A percentile compares a stretch with the other conserved stretches of the same genome.
phyloP scores from a whole-genome alignment of 2,113 vertebrate species.

The Ophthalmolycus amberensis region DNA sequence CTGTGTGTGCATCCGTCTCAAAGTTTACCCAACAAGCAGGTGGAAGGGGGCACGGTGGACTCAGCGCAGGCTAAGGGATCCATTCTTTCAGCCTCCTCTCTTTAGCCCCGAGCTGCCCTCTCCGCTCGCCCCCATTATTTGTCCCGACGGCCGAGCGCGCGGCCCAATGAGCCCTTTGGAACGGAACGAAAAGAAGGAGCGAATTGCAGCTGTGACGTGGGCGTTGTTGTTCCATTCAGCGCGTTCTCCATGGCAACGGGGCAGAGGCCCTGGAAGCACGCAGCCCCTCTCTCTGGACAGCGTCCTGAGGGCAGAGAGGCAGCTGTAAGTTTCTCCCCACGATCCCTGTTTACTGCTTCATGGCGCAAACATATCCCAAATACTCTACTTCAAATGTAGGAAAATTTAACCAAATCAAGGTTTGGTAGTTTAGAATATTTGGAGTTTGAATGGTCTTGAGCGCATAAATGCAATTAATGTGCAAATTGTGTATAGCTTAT shows the following conservation, averaged over 20 bases:
- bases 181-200: constrained; percentile 79
- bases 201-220: constrained; percentile 89
- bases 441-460: not conserved
- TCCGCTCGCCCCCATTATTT: constrained; percentile 74
- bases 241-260: constrained; percentile 95
- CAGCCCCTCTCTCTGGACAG: constrained; percentile 86
- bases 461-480: not conserved
- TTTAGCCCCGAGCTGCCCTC: constrained; percentile 76
- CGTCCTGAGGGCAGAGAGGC: constrained; percentile 80
- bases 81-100: constrained; percentile 74
- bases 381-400: not conserved
- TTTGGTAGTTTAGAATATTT: not conserved
- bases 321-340: constrained; percentile 73
- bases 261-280: constrained; percentile 91
- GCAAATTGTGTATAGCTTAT: not conserved
- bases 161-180: constrained; percentile 84
- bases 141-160: constrained; percentile 74
- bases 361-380: not conserved
- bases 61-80: constrained; percentile 47
- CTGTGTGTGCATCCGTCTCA: constrained; percentile 57
- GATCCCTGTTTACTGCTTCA: constrained; percentile 23
- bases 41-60: constrained; percentile 51
- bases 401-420: not conserved
- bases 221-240: constrained; percentile 92
- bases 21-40: constrained; percentile 81